Percentiles rank a stretch among this genome's conserved stretches.
Conservation (phyloP, 2,888 invertebrate species). For the Drosophila meridionalis region DNA sequence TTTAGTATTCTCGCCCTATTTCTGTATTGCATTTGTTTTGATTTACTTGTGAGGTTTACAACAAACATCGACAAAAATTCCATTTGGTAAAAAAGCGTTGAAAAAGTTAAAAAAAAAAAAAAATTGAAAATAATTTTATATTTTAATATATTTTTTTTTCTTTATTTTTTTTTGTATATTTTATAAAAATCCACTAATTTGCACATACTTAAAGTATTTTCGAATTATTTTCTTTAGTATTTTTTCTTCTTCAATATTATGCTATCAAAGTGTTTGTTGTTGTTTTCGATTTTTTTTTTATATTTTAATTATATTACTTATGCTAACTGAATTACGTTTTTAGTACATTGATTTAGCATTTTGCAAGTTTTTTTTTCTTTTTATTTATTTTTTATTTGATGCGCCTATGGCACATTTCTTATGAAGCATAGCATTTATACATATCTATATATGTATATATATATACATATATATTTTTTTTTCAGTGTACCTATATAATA, state of each 20-base stretch:
- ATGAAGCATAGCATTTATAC: constrained; percentile 44
- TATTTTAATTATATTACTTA: constrained; percentile 50
- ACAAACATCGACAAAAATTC: constrained; percentile 22
- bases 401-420: constrained; percentile 77
- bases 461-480: constrained; percentile 30
- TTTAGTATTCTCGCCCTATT: constrained; percentile 21
- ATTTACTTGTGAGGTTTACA: constrained; percentile 53
- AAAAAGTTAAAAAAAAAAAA: constrained; percentile 9
- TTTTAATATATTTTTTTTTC: constrained; percentile 1
- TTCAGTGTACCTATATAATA: constrained; percentile 50
- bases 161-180: constrained; percentile 18
- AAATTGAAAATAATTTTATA: constrained; percentile 11
- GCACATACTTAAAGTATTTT: constrained; percentile 58
- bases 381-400: constrained; percentile 33
- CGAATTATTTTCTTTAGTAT: constrained; percentile 41
- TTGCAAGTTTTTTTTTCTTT: constrained; percentile 40
- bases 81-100: constrained; percentile 36
- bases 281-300: constrained; percentile 14
- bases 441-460: constrained; percentile 14
- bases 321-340: constrained; percentile 40
- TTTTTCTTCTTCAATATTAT: constrained; percentile 35
- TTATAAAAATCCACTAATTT: constrained; percentile 39
- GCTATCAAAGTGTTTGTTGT: constrained; percentile 40
- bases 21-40: constrained; percentile 42
- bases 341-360: constrained; percentile 71